phyloP scores from a whole-genome alignment of 2,113 vertebrate species.

The Albula goreensis region DNA sequence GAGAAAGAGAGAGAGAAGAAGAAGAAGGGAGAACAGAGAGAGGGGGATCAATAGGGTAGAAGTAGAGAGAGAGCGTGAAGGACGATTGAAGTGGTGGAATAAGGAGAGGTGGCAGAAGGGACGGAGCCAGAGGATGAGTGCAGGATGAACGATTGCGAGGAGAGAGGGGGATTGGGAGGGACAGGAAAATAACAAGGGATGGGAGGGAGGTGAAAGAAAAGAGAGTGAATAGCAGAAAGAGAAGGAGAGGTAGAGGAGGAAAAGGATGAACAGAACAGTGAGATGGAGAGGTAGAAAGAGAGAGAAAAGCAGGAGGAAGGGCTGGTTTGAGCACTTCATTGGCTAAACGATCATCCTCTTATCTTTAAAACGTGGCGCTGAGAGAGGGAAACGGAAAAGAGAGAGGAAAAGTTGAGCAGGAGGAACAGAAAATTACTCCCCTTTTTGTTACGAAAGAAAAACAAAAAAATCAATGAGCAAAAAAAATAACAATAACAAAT shows the following conservation, averaged over 20 bases:
- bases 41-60: background rate
- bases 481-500: slow-evolving; percentile 67
- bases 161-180: background rate
- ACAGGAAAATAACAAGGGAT: background rate
- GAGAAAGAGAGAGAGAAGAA: background rate
- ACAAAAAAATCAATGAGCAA: slow-evolving; percentile 44
- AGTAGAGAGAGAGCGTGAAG: background rate
- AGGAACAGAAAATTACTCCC: slow-evolving; percentile 36
- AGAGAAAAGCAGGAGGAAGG: background rate
- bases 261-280: slow-evolving; percentile 2
- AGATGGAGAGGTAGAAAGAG: background rate
- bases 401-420: slow-evolving; percentile 24
- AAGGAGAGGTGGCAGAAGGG: background rate
- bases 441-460: slow-evolving; percentile 48
- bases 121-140: background rate
- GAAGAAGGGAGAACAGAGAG: background rate
- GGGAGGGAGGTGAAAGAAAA: background rate
- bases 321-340: background rate
- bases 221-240: background rate
- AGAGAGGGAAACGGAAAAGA: background rate
- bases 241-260: slow-evolving; percentile 11
- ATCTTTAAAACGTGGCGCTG: background rate
- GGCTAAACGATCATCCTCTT: background rate
- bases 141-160: background rate
- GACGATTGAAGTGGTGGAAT: background rate